Evolutionary conservation across 2,113 vertebrate species (phyloP), one percentile per base, ranked within the genome.

Genomic region (Syrmaticus mikado): DNA sequence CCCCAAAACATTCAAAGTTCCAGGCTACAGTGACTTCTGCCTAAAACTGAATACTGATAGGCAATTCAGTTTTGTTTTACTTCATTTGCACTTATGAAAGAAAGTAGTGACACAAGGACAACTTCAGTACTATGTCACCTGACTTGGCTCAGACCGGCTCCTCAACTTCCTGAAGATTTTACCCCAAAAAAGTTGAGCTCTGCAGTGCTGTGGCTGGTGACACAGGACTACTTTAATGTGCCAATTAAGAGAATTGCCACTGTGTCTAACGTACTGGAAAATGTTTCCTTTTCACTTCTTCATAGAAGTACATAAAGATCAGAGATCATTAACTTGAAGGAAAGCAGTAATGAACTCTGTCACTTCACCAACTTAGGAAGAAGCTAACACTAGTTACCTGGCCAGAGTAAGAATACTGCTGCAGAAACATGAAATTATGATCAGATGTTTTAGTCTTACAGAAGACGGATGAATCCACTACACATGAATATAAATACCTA

Each of bases 251-350:
- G 3, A 84, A 76, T 0, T 61, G 28, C 50, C 65, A 82, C 13
- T 34, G 27, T 58, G 24, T 48, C 38, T 43, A 93, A 61, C 18
- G 85, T 21, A 87, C 53, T 30, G 28, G 77, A 80, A 82, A 68
- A 8, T 6, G 21, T 53, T 73, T 66, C 32, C 40, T 61, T 92
- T 81, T 74, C 67, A 36, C 20, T 74, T 71, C 85, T 81, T 92
- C 50, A 41, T 81, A 89, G 72, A 46, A 25, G 25, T 32, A 9
- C 38, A 87, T 76, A 58, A 86, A 88, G 57, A 81, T 90, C 62
- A 92, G 66, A 82, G 62, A 74, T 19, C 27, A 30, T 62, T 84
- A 84, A 66, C 21, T 24, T 62, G 57, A 87, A 80, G 76, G n/a
- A 45, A 66, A 38, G 43, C 48, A 91, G 67, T 45, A 82, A 93